Percentiles rank a stretch among this genome's conserved stretches.
Evolutionary conservation across 2,888 invertebrate genomes (phyloP).

Genomic region (Cephus pulcher): DNA sequence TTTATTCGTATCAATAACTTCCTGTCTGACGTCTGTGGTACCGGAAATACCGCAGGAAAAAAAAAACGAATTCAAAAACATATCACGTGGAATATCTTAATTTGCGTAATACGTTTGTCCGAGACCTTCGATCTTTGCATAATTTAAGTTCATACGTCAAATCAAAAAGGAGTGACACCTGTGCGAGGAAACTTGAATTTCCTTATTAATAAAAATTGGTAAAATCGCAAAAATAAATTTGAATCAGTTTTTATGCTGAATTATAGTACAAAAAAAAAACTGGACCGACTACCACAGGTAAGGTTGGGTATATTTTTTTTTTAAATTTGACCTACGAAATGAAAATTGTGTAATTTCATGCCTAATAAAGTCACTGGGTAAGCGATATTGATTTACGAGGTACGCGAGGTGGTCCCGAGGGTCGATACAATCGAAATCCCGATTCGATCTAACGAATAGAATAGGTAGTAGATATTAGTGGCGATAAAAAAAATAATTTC

Average conservation of each 20-base stretch:
- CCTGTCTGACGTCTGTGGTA: neutral
- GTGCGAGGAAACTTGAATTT: too few species aligned
- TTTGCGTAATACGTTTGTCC: neutral
- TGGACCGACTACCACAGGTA: neutral
- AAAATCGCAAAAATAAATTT: neutral
- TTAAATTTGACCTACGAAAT: neutral
- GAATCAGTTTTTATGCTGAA: neutral
- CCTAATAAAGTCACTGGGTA: neutral
- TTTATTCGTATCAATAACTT: neutral
- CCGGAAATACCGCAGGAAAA: neutral
- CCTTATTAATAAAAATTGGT: neutral
- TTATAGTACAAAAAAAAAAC: neutral
- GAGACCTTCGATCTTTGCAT: neutral
- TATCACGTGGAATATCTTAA: neutral
- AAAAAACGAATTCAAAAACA: neutral
- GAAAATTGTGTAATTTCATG: neutral
- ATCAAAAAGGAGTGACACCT: too few species aligned
- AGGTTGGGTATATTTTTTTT: too few species aligned
- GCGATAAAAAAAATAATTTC: neutral
- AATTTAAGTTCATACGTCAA: neutral
- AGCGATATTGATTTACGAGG: neutral
- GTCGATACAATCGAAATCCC: neutral
- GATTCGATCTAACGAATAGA: neutral
- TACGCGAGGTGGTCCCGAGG: neutral
- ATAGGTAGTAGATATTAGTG: neutral